Conservation (phyloP, 2,888 invertebrate genomes). For the Helobdella robusta region DNA sequence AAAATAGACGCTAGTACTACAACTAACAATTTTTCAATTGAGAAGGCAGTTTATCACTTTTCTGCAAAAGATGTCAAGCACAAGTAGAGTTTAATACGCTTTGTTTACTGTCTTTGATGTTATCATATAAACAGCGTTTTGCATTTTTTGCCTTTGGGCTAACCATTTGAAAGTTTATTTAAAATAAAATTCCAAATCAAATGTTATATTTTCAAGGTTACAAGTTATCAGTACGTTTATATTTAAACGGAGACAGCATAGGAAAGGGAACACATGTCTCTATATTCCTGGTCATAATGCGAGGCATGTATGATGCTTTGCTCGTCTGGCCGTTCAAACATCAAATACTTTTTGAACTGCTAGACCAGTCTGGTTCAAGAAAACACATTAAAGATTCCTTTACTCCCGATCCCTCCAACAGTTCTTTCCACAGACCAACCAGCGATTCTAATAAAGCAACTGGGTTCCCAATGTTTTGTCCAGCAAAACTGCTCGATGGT, state of each 20-base stretch:
- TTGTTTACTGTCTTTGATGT: too few relatives aligned
- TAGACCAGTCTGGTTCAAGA: constrained; percentile 41
- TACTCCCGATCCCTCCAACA: constrained; percentile 44
- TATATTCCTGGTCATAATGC: constrained; percentile 46
- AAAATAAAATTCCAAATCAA: background rate
- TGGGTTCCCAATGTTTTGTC: constrained; percentile 46
- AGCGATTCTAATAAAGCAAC: constrained; percentile 49
- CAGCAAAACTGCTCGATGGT: constrained; percentile 32
- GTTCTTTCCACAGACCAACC: constrained; percentile 45
- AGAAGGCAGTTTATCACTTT: too few relatives aligned
- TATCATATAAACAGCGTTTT: background rate
- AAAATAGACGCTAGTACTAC: too few relatives aligned
- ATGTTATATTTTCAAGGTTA: constrained; percentile 35
- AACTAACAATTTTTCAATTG: background rate
- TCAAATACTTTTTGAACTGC: constrained; percentile 43
- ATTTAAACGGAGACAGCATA: constrained; percentile 46
- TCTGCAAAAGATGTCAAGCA: too few relatives aligned
- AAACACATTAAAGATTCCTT: constrained; percentile 47
- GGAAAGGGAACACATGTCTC: constrained; percentile 45
- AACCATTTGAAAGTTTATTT: background rate
- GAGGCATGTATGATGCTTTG: constrained; percentile 42
- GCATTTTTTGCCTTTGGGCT: background rate
- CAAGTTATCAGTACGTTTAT: constrained; percentile 44
- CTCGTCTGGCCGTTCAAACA: constrained; percentile 42
- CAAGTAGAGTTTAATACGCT: too few relatives aligned